Conservation (phyloP, 2,888 invertebrate species). For the Athalia rosae region DNA sequence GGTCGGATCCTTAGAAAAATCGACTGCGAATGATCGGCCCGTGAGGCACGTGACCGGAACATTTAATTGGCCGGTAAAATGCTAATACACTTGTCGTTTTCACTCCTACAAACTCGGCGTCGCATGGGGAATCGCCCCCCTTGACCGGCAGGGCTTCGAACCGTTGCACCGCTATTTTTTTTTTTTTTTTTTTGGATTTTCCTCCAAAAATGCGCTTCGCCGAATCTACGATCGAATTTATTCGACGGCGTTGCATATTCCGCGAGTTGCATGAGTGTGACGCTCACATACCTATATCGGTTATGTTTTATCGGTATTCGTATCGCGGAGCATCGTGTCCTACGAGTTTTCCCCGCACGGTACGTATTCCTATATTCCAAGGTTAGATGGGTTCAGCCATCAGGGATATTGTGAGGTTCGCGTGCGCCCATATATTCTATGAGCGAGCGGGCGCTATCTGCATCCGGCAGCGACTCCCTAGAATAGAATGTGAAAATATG, state of each 20-base stretch:
- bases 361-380: slow-evolving; percentile 46
- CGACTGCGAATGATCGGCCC: slow-evolving; percentile 13
- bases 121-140: background rate
- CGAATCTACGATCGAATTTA: background rate
- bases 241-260: background rate
- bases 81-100: slow-evolving; percentile 7
- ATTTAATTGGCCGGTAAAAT: slow-evolving; percentile 30
- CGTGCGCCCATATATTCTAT: slow-evolving; percentile 57
- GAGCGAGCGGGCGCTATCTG: slow-evolving; percentile 66
- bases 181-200: no score
- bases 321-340: slow-evolving; percentile 23
- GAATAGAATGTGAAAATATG: slow-evolving; percentile 71
- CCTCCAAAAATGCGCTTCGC: no score
- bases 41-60: slow-evolving; percentile 17
- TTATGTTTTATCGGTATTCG: background rate
- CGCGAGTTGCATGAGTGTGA: background rate
- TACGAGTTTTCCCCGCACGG: background rate
- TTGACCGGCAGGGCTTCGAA: no score
- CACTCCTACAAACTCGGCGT: background rate
- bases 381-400: slow-evolving; percentile 70
- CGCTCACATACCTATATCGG: background rate
- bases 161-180: no score
- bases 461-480: slow-evolving; percentile 71
- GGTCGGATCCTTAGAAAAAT: slow-evolving; percentile 49
- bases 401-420: slow-evolving; percentile 65